Percentiles rank a stretch among this genome's conserved stretches.
Evolutionary conservation across 2,113 vertebrate genomes (phyloP).

Genomic region (Oostethus manadensis): DNA sequence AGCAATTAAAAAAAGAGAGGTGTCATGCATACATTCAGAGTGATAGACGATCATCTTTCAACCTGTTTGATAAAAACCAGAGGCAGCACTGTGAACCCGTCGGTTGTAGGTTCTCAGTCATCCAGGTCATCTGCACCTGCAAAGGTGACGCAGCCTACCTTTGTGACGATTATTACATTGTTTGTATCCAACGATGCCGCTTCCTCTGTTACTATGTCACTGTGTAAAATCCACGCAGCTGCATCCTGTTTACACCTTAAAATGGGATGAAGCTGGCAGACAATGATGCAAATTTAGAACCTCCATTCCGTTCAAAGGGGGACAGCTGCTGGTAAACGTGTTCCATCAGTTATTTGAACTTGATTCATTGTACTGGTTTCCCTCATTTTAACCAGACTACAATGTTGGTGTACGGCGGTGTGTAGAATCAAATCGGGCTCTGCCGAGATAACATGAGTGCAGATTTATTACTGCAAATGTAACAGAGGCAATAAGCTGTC

Average conservation of each 20-base stretch:
- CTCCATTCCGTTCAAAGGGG: not conserved
- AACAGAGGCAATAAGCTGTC: slow-evolving; percentile 31
- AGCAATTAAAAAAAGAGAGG: not conserved
- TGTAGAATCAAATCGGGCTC: slow-evolving; percentile 7
- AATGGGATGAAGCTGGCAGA: not conserved
- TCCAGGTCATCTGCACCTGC: too few relatives aligned
- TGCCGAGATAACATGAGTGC: slow-evolving; percentile 24
- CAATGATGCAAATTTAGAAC: not conserved
- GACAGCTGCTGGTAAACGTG: not conserved
- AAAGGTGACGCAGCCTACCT: too few relatives aligned
- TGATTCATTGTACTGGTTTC: slow-evolving; percentile 14
- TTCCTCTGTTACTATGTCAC: not conserved
- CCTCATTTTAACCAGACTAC: slow-evolving; percentile 19
- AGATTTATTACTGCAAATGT: slow-evolving; percentile 29
- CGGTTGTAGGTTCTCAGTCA: too few relatives aligned
- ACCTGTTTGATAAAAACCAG: not conserved
- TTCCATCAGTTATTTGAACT: slow-evolving; percentile 17
- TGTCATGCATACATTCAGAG: not conserved
- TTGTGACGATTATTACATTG: too few relatives aligned
- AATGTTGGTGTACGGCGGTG: slow-evolving; percentile 14
- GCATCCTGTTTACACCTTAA: not conserved
- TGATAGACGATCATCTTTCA: not conserved
- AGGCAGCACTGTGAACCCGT: too few relatives aligned
- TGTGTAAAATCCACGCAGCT: not conserved
- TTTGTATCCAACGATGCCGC: too few relatives aligned